Percentiles rank a stretch among this genome's conserved stretches.
Conservation (phyloP, 2,888 invertebrate genomes). For the Lepas anatifera region DNA sequence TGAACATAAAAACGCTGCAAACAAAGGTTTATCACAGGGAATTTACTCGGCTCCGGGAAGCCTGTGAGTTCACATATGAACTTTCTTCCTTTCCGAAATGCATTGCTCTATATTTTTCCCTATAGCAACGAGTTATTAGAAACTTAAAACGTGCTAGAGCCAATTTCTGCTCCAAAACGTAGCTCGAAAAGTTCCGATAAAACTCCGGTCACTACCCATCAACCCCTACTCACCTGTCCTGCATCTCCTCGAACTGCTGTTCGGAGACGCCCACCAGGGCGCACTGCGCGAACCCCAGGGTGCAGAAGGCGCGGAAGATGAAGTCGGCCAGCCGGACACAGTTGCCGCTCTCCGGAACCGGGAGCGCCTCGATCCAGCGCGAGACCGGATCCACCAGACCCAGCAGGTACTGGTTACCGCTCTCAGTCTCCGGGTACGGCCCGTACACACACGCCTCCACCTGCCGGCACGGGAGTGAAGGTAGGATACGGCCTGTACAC, state of each 20-base stretch:
- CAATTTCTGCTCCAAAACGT: too few relatives aligned
- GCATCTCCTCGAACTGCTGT: not conserved
- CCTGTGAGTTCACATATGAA: too few relatives aligned
- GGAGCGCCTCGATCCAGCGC: constrained; percentile 27
- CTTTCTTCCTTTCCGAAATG: too few relatives aligned
- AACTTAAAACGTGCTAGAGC: too few relatives aligned
- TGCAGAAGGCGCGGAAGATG: constrained; percentile 27
- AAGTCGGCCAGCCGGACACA: constrained; percentile 25
- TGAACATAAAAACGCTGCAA: too few relatives aligned
- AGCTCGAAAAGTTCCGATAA: too few relatives aligned
- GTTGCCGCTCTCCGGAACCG: constrained; percentile 22
- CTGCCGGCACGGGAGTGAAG: constrained; percentile 18
- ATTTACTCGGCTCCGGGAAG: too few relatives aligned
- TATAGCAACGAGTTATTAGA: too few relatives aligned
- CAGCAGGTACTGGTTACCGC: constrained; percentile 25
- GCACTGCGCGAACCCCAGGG: constrained; percentile 27
- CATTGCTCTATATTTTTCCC: too few relatives aligned
- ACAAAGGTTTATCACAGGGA: too few relatives aligned
- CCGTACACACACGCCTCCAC: constrained; percentile 27
- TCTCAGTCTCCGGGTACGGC: constrained; percentile 25
- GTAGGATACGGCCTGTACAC: too few relatives aligned
- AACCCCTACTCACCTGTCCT: constrained; percentile 13
- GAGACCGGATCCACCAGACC: constrained; percentile 28
- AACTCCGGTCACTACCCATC: constrained; percentile 16
- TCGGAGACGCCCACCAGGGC: not conserved